These are phyloP conservation scores for Copidosoma aretas DNA, from an alignment of 2,888 invertebrate species.

Conservation along the genomic window DNA sequence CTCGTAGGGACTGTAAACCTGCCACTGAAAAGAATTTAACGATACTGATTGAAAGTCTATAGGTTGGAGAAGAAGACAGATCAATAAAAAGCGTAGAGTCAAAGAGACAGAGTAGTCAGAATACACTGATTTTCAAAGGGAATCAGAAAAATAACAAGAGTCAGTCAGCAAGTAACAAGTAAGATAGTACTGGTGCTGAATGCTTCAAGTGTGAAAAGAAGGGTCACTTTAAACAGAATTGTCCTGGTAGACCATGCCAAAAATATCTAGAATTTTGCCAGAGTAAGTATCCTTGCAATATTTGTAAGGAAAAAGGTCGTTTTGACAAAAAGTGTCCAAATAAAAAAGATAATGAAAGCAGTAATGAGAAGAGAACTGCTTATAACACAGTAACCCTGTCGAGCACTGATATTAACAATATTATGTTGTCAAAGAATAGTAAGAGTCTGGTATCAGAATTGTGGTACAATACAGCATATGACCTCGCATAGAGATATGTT, in stretches of 20 bases:
- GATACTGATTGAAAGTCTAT: slow-evolving; percentile 27
- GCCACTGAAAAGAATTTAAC: slow-evolving; percentile 29
- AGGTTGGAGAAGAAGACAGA: slow-evolving; percentile 38
- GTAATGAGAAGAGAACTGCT: slow-evolving; percentile 37
- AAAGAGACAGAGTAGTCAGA: too few species aligned
- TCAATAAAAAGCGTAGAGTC: slow-evolving; percentile 31
- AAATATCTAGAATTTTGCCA: slow-evolving; percentile 44
- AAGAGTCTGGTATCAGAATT: slow-evolving; percentile 46
- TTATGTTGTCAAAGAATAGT: slow-evolving; percentile 26
- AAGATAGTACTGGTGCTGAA: slow-evolving; percentile 17
- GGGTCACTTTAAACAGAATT: slow-evolving; percentile 44
- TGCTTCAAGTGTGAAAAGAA: slow-evolving; percentile 36
- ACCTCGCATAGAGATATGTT: slow-evolving; percentile 44
- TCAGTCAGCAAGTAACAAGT: slow-evolving; percentile 9
- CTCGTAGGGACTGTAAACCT: slow-evolving; percentile 43
- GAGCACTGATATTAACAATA: slow-evolving; percentile 35
- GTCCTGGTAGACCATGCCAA: slow-evolving; percentile 34
- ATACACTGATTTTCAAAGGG: too few species aligned
- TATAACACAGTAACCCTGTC: slow-evolving; percentile 39
- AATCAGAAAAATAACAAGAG: neutral
- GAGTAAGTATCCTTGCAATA: slow-evolving; percentile 47
- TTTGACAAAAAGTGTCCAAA: slow-evolving; percentile 45
- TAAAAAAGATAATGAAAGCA: slow-evolving; percentile 31
- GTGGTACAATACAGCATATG: slow-evolving; percentile 49
- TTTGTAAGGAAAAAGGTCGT: slow-evolving; percentile 46